These are phyloP conservation scores for Spea hammondii DNA, from an alignment of 2,797 vertebrate species.

Conservation along the genomic window DNA sequence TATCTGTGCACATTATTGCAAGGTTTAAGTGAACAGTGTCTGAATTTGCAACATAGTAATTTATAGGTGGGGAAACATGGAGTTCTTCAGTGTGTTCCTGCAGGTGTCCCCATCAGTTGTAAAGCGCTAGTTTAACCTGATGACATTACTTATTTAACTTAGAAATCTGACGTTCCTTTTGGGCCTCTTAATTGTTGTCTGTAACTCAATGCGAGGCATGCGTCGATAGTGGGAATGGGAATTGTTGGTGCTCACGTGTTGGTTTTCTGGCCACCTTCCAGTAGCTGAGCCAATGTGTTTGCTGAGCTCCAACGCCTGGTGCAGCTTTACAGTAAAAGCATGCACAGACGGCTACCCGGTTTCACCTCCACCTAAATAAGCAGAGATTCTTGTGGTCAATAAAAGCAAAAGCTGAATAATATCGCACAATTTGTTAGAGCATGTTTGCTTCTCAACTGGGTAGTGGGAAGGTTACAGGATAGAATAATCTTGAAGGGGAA, in stretches of 20 bases:
- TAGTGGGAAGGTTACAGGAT: no score
- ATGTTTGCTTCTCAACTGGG: neutral
- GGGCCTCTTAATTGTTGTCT: neutral
- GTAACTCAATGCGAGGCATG: neutral
- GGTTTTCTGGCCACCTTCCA: constrained; percentile 20
- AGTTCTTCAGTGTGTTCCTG: no score
- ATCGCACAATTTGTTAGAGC: neutral
- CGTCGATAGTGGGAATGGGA: neutral
- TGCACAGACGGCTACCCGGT: neutral
- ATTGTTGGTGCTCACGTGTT: neutral
- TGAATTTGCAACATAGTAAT: no score
- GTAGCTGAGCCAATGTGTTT: constrained; percentile 30
- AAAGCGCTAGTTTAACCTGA: no score
- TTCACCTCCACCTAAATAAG: neutral
- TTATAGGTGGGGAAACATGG: no score
- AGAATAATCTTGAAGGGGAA: no score
- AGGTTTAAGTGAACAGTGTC: no score
- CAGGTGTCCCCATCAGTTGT: no score
- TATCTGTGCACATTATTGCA: no score
- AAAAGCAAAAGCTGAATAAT: constrained; percentile 10
- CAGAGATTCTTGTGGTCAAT: neutral
- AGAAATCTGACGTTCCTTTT: neutral
- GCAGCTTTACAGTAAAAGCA: constrained; percentile 23
- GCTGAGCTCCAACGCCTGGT: constrained; percentile 14
- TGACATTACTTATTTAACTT: no score